Evolutionary conservation across 2,888 invertebrate species (phyloP).

Genomic region (Phyto melanocephala): DNA sequence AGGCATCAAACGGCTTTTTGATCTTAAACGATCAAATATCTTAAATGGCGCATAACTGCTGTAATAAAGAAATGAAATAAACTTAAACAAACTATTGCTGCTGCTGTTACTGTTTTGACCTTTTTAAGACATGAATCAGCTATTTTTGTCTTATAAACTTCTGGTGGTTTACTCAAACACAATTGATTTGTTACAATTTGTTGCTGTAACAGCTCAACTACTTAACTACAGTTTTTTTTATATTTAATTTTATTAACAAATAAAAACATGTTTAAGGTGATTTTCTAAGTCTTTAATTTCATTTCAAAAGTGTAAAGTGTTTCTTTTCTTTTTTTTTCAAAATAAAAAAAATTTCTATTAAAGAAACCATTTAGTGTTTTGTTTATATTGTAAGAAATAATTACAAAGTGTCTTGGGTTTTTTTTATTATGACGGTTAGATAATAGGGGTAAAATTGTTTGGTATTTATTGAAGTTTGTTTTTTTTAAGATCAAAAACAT

Average conservation of each 20-base stretch:
- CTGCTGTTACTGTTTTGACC: constrained; percentile 39
- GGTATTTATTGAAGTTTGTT: not conserved
- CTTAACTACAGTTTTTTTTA: not conserved
- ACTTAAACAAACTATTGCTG: not conserved
- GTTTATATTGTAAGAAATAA: constrained; percentile 49
- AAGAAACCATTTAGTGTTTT: constrained; percentile 40
- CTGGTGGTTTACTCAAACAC: constrained; percentile 8
- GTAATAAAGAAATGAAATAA: not conserved
- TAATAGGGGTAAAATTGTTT: not conserved
- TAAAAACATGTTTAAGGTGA: constrained; percentile 27
- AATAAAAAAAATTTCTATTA: not conserved
- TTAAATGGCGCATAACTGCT: constrained; percentile 42
- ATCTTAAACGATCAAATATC: constrained; percentile 42
- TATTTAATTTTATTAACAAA: constrained; percentile 35
- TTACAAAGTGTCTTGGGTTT: constrained; percentile 44
- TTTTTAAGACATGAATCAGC: constrained; percentile 58
- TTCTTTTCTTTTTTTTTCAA: not conserved
- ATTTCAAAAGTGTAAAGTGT: constrained; percentile 55
- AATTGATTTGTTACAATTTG: constrained; percentile 27
- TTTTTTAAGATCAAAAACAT: constrained; percentile 15
- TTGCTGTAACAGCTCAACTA: too few relatives aligned
- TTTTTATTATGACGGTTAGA: constrained; percentile 51
- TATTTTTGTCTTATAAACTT: constrained; percentile 46
- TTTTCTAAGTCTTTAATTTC: constrained; percentile 35
- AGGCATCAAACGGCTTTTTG: constrained; percentile 37